phyloP scores from a whole-genome alignment of 2,113 vertebrate genomes.

The Glaucidium brasilianum region DNA sequence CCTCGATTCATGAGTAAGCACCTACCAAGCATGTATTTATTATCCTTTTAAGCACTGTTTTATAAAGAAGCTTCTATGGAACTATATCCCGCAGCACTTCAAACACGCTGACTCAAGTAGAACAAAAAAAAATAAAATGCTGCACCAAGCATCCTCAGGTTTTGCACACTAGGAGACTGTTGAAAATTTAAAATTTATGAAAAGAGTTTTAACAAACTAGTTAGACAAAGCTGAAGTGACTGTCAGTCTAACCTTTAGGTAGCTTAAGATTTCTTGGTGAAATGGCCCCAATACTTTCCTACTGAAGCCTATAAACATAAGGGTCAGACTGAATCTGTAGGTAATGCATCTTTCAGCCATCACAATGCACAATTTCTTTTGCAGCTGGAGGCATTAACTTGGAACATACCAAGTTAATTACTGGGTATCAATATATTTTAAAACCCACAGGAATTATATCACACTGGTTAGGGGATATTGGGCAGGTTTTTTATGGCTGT shows the following conservation, averaged over 20 bases:
- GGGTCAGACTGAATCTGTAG: neutral
- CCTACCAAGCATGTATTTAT: neutral
- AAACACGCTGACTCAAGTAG: neutral
- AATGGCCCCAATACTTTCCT: neutral
- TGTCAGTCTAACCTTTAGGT: neutral
- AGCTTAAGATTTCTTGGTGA: neutral
- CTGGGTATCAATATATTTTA: neutral
- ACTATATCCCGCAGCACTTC: neutral
- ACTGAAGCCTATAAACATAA: neutral
- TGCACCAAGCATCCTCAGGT: neutral
- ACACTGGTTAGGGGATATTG: neutral
- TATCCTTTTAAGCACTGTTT: neutral
- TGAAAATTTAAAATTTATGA: neutral
- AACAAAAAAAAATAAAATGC: neutral
- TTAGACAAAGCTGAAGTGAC: neutral
- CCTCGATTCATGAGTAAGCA: neutral
- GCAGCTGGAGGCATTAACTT: neutral
- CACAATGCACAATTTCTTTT: neutral
- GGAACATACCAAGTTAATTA: neutral
- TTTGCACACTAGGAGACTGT: neutral
- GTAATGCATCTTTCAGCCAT: neutral
- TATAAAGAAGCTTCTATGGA: neutral
- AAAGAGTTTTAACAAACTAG: neutral
- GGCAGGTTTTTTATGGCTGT: neutral
- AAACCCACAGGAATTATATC: neutral